These are phyloP conservation scores for Vanessa cardui DNA, from an alignment of 2,888 invertebrate genomes.

Conservation along the genomic window DNA sequence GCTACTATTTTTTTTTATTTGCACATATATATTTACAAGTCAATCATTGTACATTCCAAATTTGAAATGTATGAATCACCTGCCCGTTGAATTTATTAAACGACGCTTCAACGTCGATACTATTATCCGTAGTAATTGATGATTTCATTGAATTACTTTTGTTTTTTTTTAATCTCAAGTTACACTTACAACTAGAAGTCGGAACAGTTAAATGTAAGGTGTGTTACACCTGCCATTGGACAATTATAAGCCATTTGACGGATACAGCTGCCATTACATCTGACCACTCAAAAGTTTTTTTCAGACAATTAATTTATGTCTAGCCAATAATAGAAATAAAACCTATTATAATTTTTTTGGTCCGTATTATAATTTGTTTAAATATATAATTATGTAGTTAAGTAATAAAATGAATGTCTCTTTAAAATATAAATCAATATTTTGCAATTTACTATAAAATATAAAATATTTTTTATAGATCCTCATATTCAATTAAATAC, in stretches of 20 bases:
- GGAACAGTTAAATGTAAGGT: constrained; percentile 14
- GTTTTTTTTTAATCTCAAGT: constrained; percentile 12
- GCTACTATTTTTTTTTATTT: no score
- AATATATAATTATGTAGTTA: neutral
- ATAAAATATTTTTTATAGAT: neutral
- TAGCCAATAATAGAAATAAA: neutral
- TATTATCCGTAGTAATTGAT: neutral
- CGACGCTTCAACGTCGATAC: constrained; percentile 3
- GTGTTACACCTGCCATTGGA: constrained; percentile 23
- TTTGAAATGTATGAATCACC: neutral
- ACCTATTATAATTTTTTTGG: no score
- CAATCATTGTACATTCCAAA: no score
- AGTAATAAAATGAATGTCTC: no score
- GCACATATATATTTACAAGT: no score
- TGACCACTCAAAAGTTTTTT: neutral
- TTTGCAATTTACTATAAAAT: neutral
- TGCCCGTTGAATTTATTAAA: neutral
- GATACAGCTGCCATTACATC: constrained; percentile 28
- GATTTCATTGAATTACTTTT: constrained; percentile 12
- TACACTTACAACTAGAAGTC: constrained; percentile 2
- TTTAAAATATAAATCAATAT: neutral
- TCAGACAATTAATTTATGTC: neutral
- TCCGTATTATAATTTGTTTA: neutral
- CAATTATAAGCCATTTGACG: constrained; percentile 21
- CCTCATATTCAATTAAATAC: neutral